Evolutionary conservation across 2,113 vertebrate species (phyloP).

Genomic region (Megaceryle maxima): DNA sequence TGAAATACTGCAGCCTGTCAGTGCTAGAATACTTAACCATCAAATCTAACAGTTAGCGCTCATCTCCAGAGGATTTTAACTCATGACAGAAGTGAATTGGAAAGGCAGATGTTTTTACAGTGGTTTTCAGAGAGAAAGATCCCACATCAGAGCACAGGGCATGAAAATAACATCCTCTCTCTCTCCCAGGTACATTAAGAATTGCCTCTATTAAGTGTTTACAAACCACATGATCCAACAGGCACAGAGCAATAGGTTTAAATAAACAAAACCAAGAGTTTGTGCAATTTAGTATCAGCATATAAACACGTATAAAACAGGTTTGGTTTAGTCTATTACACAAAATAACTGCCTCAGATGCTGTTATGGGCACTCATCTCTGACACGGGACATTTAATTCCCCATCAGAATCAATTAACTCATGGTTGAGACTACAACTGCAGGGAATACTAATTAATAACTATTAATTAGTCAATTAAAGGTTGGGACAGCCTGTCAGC

Average conservation of each 20-base stretch:
- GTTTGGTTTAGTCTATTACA: slow-evolving; percentile 57
- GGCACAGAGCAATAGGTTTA: slow-evolving; percentile 19
- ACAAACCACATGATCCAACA: neutral
- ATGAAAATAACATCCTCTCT: neutral
- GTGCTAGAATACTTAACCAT: neutral
- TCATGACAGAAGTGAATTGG: neutral
- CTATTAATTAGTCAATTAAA: slow-evolving; percentile 70
- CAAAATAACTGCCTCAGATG: slow-evolving; percentile 55
- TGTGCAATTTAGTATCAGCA: neutral
- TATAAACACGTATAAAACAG: neutral
- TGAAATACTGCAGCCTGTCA: slow-evolving; percentile 34
- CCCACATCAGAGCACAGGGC: neutral
- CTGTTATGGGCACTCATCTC: slow-evolving; percentile 62
- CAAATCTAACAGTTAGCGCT: slow-evolving; percentile 6
- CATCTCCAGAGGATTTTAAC: slow-evolving; percentile 31
- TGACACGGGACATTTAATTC: slow-evolving; percentile 66
- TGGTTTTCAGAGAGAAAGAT: neutral
- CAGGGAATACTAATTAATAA: slow-evolving; percentile 69
- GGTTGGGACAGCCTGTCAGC: slow-evolving; percentile 64
- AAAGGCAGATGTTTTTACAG: slow-evolving; percentile 12
- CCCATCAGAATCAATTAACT: slow-evolving; percentile 66
- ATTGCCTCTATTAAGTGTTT: neutral
- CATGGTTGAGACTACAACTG: slow-evolving; percentile 57
- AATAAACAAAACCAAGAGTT: slow-evolving; percentile 19
- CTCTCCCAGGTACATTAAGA: neutral